Evolutionary conservation across 2,888 invertebrate species (phyloP).

Genomic region (Labia minor): DNA sequence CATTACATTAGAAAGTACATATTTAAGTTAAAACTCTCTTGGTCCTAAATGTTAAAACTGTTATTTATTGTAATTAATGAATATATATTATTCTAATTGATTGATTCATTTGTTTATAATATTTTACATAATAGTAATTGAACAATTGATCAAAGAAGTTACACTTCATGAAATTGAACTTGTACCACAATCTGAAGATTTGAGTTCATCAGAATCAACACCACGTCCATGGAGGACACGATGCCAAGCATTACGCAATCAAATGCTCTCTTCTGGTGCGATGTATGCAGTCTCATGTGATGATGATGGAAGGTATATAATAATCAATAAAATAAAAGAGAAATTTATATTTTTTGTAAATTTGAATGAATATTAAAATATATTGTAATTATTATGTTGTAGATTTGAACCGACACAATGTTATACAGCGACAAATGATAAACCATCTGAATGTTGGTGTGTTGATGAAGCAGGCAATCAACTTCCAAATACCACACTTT

Average conservation of each 20-base stretch:
- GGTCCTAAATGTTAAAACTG: no score
- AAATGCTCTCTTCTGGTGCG: slow-evolving; percentile 23
- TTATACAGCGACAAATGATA: slow-evolving; percentile 36
- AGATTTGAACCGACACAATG: slow-evolving; percentile 68
- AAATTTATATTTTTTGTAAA: no score
- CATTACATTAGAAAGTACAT: no score
- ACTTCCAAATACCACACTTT: slow-evolving; percentile 48
- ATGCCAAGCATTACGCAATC: slow-evolving; percentile 43
- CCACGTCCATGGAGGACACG: slow-evolving; percentile 41
- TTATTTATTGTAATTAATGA: no score
- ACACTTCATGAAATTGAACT: slow-evolving; percentile 46
- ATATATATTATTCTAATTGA: no score
- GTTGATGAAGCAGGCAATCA: slow-evolving; percentile 75
- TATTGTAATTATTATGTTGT: background rate
- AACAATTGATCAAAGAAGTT: slow-evolving; percentile 59
- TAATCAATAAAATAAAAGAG: no score
- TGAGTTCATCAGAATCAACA: slow-evolving; percentile 32
- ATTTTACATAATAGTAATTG: slow-evolving; percentile 45
- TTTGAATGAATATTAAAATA: no score
- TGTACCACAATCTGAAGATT: slow-evolving; percentile 40
- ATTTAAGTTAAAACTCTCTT: no score
- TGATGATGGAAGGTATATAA: slow-evolving; percentile 26
- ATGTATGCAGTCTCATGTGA: slow-evolving; percentile 27
- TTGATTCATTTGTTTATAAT: no score
- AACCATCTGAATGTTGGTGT: slow-evolving; percentile 60